These are phyloP conservation scores for Indri indri DNA, from an alignment of 2,113 vertebrate genomes.

Conservation along the genomic window DNA sequence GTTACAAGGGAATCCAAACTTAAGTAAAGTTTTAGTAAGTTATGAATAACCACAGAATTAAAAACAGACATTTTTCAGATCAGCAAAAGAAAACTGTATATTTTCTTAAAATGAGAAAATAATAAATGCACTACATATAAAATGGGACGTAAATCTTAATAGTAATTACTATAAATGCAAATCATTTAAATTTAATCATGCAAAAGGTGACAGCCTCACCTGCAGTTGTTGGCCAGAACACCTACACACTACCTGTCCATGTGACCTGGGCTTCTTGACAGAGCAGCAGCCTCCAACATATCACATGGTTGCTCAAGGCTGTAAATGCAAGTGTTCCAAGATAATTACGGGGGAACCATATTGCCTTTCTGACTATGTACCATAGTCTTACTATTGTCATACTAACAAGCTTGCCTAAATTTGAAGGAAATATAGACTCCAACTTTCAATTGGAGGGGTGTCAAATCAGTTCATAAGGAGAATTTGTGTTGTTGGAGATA, in stretches of 20 bases:
- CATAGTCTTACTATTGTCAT: not conserved
- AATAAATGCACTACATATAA: not conserved
- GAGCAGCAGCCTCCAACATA: not conserved
- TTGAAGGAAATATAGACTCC: not conserved
- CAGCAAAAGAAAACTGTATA: not conserved
- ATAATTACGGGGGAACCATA: not conserved
- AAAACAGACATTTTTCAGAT: not conserved
- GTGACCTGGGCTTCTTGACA: not conserved
- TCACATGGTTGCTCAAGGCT: not conserved
- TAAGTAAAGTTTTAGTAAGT: not conserved
- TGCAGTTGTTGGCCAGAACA: not conserved
- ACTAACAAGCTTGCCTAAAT: not conserved
- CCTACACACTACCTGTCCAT: not conserved
- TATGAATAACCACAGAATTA: not conserved
- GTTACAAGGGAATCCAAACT: not conserved
- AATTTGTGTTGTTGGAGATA: not conserved
- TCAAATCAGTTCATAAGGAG: not conserved
- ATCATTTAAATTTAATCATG: not conserved
- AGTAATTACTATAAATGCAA: not conserved
- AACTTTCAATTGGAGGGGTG: not conserved
- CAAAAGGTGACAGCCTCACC: not conserved
- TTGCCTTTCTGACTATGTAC: not conserved
- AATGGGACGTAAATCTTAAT: not conserved
- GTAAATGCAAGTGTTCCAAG: not conserved
- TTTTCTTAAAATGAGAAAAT: conserved; percentile 18